phyloP scores from a whole-genome alignment of 1,140 invertebrate genomes.

The Sinonovacula constricta region DNA sequence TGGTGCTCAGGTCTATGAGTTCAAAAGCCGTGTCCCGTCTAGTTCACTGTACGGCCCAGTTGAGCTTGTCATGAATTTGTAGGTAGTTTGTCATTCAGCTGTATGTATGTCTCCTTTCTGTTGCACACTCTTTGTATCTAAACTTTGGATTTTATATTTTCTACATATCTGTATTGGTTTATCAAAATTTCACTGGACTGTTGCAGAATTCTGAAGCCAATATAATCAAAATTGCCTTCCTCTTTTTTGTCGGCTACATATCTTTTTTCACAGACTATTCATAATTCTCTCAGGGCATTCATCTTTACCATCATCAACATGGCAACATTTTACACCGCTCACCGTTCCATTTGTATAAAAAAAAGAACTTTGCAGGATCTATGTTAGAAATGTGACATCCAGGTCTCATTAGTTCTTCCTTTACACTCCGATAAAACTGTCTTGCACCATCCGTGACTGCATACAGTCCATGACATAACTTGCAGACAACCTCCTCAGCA shows the following conservation, averaged over 20 bases:
- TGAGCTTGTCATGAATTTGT: conserved; percentile 34
- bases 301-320: conserved; percentile 27
- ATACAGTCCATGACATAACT: conserved; percentile 8
- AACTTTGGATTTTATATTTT: background rate
- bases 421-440: no score
- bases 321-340: conserved; percentile 10
- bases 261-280: conserved; percentile 21
- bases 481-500: conserved; percentile 3
- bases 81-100: conserved; percentile 16
- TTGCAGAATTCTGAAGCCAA: conserved; percentile 17
- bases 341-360: conserved; percentile 7
- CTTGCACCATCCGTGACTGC: conserved; percentile 1
- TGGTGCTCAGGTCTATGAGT: no score
- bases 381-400: conserved; percentile 16
- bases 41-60: conserved; percentile 48
- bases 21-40: conserved; percentile 52
- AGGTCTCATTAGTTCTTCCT: conserved; percentile 13
- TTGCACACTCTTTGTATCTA: no score
- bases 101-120: conserved; percentile 17
- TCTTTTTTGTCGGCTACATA: conserved; percentile 7
- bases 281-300: conserved; percentile 14
- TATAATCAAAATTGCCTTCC: conserved; percentile 6
- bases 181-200: conserved; percentile 21
- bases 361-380: conserved; percentile 14
- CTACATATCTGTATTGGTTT: conserved; percentile 7